Evolutionary conservation across 2,113 vertebrate species (phyloP).

Genomic region (Leucopsar rothschildi): DNA sequence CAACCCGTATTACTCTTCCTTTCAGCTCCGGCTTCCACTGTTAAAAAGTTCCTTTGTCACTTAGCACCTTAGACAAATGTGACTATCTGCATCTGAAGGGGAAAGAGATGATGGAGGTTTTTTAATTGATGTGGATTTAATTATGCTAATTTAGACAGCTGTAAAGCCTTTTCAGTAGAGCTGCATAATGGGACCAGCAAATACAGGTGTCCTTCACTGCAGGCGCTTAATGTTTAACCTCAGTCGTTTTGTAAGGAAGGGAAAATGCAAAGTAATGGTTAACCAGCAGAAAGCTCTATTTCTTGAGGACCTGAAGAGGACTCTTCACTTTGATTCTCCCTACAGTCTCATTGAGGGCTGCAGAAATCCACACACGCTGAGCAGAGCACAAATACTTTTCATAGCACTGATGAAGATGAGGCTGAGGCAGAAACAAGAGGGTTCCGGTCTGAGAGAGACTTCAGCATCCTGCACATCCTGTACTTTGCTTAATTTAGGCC

Average conservation of each 20-base stretch:
- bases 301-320: slow-evolving; percentile 55
- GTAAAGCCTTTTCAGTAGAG: slow-evolving; percentile 75
- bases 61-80: slow-evolving; percentile 84
- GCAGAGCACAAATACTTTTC: not conserved
- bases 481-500: not conserved
- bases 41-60: slow-evolving; percentile 80
- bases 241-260: slow-evolving; percentile 61
- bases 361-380: not conserved
- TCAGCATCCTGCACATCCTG: not conserved
- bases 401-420: not conserved
- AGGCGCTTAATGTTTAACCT: slow-evolving; percentile 80
- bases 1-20: slow-evolving; percentile 77
- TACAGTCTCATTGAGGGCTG: not conserved
- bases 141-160: slow-evolving; percentile 91
- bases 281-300: slow-evolving; percentile 49
- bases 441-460: not conserved
- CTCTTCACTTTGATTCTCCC: not conserved
- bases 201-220: slow-evolving; percentile 88
- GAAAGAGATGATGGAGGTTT: slow-evolving; percentile 81
- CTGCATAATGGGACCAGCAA: slow-evolving; percentile 77
- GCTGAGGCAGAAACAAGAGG: not conserved
- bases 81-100: slow-evolving; percentile 88
- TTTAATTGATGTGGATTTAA: slow-evolving; percentile 96
- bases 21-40: slow-evolving; percentile 71
- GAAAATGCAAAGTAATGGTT: slow-evolving; percentile 62